Conservation (phyloP, 2,888 invertebrate genomes). For the Epirrhoe alternata region DNA sequence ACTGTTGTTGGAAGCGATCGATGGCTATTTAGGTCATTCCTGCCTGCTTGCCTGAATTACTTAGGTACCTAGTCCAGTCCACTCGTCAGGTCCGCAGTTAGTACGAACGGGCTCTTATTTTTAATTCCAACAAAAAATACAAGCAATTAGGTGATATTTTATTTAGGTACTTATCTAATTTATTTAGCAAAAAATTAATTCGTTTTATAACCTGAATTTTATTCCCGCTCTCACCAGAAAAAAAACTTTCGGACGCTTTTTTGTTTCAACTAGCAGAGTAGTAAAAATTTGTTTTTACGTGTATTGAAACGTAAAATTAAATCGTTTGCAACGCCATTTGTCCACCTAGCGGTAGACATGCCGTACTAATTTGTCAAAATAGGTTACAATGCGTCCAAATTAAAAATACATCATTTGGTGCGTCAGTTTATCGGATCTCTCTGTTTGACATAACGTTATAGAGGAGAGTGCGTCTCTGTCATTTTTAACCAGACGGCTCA, state of each 20-base stretch:
- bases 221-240: too few species aligned
- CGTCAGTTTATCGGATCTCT: slow-evolving; percentile 54
- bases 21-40: slow-evolving; percentile 1
- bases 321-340: slow-evolving; percentile 57
- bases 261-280: too few species aligned
- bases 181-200: too few species aligned
- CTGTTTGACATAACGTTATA: slow-evolving; percentile 49
- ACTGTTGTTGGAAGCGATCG: background rate
- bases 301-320: slow-evolving; percentile 56
- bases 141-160: too few species aligned
- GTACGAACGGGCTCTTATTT: too few species aligned
- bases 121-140: too few species aligned
- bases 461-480: slow-evolving; percentile 38
- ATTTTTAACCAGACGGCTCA: slow-evolving; percentile 55
- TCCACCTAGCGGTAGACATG: slow-evolving; percentile 76
- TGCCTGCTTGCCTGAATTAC: background rate
- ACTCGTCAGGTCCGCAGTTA: too few species aligned
- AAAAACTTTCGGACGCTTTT: too few species aligned
- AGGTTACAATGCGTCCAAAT: slow-evolving; percentile 68
- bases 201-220: too few species aligned
- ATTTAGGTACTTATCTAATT: too few species aligned
- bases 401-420: slow-evolving; percentile 43
- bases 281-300: slow-evolving; percentile 9
- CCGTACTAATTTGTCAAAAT: slow-evolving; percentile 82
- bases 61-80: background rate